These are phyloP conservation scores for Drosophila mercatorum DNA, from an alignment of 2,888 invertebrate genomes.

Conservation along the genomic window DNA sequence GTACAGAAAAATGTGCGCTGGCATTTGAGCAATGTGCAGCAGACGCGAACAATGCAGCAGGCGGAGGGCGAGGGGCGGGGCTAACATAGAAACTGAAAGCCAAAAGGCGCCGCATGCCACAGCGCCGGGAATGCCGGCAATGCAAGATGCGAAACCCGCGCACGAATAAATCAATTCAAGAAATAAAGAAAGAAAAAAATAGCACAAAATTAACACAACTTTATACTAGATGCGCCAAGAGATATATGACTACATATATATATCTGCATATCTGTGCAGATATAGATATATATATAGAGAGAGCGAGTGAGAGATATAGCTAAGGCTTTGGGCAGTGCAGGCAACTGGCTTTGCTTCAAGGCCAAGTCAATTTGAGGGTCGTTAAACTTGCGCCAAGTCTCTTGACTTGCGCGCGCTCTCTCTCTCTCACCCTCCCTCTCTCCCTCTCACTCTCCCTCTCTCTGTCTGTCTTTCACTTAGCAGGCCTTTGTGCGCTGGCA, in stretches of 20 bases:
- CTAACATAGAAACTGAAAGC: conserved; percentile 9
- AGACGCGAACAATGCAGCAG: conserved; percentile 47
- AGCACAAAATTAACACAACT: conserved; percentile 62
- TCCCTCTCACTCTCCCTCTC: conserved; percentile 6
- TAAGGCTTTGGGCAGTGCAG: conserved; percentile 2
- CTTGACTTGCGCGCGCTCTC: not conserved
- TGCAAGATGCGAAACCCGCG: conserved; percentile 61
- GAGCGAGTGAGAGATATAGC: not conserved
- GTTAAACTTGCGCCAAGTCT: conserved; percentile 58
- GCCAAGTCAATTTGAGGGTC: conserved; percentile 64
- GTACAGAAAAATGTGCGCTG: conserved; percentile 62
- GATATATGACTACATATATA: not conserved
- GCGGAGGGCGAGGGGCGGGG: not conserved
- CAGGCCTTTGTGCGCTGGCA: conserved; percentile 60
- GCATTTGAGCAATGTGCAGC: conserved; percentile 72
- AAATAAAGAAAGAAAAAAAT: not conserved
- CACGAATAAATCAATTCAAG: conserved; percentile 43
- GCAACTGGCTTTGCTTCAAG: conserved; percentile 65
- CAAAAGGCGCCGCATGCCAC: conserved; percentile 62
- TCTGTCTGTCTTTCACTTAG: not conserved
- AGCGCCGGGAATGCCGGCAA: conserved; percentile 68
- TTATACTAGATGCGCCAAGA: conserved; percentile 24
- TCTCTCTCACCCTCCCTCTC: not conserved
- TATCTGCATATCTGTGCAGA: not conserved
- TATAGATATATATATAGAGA: not conserved